Evolutionary conservation across 2,888 invertebrate species (phyloP).

Genomic region (Iphiclides podalirius): DNA sequence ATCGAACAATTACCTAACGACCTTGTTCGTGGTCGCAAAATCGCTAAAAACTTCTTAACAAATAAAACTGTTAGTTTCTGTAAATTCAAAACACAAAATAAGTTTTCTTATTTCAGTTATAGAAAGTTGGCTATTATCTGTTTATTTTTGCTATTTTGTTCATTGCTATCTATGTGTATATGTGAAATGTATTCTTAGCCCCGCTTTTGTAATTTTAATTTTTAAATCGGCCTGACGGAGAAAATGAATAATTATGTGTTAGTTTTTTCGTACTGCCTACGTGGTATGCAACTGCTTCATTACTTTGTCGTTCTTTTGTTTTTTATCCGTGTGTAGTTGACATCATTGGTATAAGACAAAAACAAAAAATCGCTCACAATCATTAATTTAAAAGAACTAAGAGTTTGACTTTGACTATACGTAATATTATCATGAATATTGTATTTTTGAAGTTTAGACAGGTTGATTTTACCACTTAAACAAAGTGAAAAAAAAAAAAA

Average conservation of each 20-base stretch:
- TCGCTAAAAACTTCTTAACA: not conserved
- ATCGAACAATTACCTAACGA: slow-evolving; percentile 6
- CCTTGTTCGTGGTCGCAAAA: slow-evolving; percentile 14
- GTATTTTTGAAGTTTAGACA: too few species aligned
- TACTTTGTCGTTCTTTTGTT: slow-evolving; percentile 70
- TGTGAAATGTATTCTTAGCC: slow-evolving; percentile 12
- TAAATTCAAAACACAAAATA: not conserved
- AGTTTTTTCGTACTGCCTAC: slow-evolving; percentile 59
- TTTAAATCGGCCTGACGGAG: not conserved
- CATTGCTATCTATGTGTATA: slow-evolving; percentile 8
- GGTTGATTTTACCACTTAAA: too few species aligned
- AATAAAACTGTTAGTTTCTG: not conserved
- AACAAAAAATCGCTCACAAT: slow-evolving; percentile 61
- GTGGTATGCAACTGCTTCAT: slow-evolving; percentile 73
- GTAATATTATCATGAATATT: too few species aligned
- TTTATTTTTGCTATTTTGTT: slow-evolving; percentile 18
- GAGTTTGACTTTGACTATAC: slow-evolving; percentile 79
- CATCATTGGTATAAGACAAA: slow-evolving; percentile 49
- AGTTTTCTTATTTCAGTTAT: not conserved
- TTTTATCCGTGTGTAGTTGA: slow-evolving; percentile 60
- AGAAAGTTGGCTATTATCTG: slow-evolving; percentile 8
- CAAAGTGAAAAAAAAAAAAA: too few species aligned
- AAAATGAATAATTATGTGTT: slow-evolving; percentile 15
- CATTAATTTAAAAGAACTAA: slow-evolving; percentile 62
- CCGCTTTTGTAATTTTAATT: slow-evolving; percentile 50